phyloP scores from a whole-genome alignment of 2,113 vertebrate genomes.

The Speoplatyrhinus poulsoni region DNA sequence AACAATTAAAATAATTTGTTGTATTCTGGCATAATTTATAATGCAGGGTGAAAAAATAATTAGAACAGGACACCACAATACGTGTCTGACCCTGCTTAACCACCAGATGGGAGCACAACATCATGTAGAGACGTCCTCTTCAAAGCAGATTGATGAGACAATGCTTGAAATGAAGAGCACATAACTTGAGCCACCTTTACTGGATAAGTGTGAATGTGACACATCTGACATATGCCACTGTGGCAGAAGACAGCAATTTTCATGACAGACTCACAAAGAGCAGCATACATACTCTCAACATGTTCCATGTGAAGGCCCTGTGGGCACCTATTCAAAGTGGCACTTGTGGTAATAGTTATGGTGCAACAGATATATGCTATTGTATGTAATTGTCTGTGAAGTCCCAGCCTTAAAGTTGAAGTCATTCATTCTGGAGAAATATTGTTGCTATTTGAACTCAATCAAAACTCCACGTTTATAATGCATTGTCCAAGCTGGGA shows the following conservation, averaged over 20 bases:
- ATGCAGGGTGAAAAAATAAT: conserved; percentile 9
- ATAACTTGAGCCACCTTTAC: conserved; percentile 58
- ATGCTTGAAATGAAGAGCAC: conserved; percentile 59
- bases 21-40: conserved; percentile 36
- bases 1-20: background rate
- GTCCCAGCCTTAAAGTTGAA: conserved; percentile 41
- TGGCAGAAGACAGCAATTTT: conserved; percentile 57
- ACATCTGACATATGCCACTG: conserved; percentile 57
- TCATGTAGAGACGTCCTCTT: conserved; percentile 31
- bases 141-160: conserved; percentile 34
- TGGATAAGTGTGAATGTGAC: conserved; percentile 47
- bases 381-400: conserved; percentile 29
- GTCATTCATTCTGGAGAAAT: too few relatives aligned
- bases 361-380: conserved; percentile 45
- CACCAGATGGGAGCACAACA: conserved; percentile 74
- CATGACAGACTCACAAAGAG: conserved; percentile 50
- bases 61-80: conserved; percentile 5
- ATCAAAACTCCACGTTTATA: too few relatives aligned
- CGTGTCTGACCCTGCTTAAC: conserved; percentile 31
- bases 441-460: too few relatives aligned
- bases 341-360: conserved; percentile 26
- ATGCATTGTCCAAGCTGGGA: too few relatives aligned
- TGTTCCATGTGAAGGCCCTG: conserved; percentile 59
- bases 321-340: conserved; percentile 22
- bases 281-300: conserved; percentile 57